Evolutionary conservation across 2,797 vertebrate genomes (phyloP).

Genomic region (Poeciliopsis infans): DNA sequence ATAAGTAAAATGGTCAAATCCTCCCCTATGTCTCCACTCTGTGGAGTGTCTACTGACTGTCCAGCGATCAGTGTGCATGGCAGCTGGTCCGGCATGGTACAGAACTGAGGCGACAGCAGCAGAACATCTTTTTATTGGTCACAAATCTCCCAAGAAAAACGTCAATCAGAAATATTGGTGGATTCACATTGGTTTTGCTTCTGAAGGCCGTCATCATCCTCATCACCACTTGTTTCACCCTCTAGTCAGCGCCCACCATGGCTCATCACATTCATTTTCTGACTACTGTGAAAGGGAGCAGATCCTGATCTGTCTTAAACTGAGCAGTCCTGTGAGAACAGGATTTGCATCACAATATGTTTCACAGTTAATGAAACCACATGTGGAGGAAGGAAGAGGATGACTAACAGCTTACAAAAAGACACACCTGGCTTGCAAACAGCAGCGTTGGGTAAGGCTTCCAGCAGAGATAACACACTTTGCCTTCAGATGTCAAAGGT

Average conservation of each 20-base stretch:
- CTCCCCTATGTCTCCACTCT: not conserved
- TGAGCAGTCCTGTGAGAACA: not conserved
- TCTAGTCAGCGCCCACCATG: not conserved
- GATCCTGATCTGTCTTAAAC: not conserved
- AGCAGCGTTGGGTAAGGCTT: constrained; percentile 33
- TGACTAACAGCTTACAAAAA: not conserved
- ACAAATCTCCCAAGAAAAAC: not conserved
- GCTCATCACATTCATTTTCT: not conserved
- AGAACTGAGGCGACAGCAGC: not conserved
- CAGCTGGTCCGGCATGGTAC: not conserved
- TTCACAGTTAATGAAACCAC: constrained; percentile 43
- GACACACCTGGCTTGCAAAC: constrained; percentile 36
- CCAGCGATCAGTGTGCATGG: not conserved
- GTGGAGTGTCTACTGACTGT: not conserved
- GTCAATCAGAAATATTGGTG: not conserved
- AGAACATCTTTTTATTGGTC: not conserved
- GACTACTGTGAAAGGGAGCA: not conserved
- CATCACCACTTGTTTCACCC: not conserved
- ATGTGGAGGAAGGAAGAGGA: constrained; percentile 22
- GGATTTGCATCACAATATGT: constrained; percentile 23
- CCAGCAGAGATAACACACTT: constrained; percentile 15
- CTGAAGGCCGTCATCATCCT: not conserved
- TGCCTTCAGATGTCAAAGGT: constrained; percentile 12
- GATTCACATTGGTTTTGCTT: not conserved
- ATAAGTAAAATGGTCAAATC: not conserved